Evolutionary conservation across 2,797 vertebrate genomes (phyloP).

Genomic region (Limosa lapponica): DNA sequence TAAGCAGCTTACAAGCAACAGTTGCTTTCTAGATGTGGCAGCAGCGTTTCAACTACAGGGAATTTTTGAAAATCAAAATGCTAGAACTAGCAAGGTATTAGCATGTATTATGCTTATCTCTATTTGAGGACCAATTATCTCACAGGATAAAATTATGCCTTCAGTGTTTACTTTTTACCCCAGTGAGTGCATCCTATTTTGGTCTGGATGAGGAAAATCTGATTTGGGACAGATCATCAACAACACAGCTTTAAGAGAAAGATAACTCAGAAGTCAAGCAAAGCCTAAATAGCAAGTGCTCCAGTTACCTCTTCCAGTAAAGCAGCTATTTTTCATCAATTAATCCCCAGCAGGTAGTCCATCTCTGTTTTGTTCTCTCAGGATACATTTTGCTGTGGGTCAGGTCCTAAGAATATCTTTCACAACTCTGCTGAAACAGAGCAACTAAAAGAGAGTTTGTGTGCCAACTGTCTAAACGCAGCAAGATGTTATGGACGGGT

Average conservation of each 20-base stretch:
- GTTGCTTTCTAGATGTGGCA: not conserved
- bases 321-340: not conserved
- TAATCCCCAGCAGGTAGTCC: not conserved
- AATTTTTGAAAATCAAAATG: not conserved
- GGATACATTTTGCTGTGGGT: not conserved
- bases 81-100: not conserved
- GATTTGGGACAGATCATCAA: not conserved
- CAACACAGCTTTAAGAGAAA: not conserved
- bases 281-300: not conserved
- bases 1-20: slow-evolving; percentile 42
- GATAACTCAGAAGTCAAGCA: not conserved
- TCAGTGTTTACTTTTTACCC: not conserved
- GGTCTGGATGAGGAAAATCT: not conserved
- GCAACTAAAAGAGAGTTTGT: not conserved
- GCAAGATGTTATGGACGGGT: not conserved
- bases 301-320: not conserved
- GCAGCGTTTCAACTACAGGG: not conserved
- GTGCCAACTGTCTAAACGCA: not conserved
- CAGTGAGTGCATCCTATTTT: not conserved
- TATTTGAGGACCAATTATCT: not conserved
- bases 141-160: not conserved
- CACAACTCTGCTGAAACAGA: not conserved
- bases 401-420: not conserved
- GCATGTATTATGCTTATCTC: not conserved
- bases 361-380: not conserved